phyloP scores from a whole-genome alignment of 2,888 invertebrate genomes.

The Caenorhabditis doughertyi region DNA sequence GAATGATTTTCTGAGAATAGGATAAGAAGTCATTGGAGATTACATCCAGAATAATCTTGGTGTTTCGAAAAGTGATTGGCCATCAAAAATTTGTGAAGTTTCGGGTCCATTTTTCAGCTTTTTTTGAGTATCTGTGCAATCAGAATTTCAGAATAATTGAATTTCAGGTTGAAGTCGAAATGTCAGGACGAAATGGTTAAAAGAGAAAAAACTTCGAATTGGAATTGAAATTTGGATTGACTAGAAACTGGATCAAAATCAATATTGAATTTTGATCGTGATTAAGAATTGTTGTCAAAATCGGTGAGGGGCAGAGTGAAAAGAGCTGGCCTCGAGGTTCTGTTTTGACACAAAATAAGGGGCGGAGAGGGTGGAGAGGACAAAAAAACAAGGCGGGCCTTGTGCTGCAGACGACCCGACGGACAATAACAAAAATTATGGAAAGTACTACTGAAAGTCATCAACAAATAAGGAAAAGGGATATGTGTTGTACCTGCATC shows the following conservation, averaged over 20 bases:
- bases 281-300: constrained; percentile 25
- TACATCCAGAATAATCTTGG: constrained; percentile 50
- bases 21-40: background rate
- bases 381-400: constrained; percentile 45
- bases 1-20: background rate
- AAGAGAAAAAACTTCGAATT: background rate
- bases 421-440: constrained; percentile 50
- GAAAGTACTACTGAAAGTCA: constrained; percentile 30
- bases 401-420: constrained; percentile 9
- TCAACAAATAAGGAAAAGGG: constrained; percentile 17
- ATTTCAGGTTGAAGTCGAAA: background rate
- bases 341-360: constrained; percentile 50
- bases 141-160: constrained; percentile 28
- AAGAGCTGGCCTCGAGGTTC: constrained; percentile 33
- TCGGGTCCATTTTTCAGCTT: constrained; percentile 55
- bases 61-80: constrained; percentile 51
- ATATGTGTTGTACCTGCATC: constrained; percentile 61
- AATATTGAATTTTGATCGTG: constrained; percentile 15
- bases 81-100: constrained; percentile 59
- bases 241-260: constrained; percentile 16
- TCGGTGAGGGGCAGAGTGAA: constrained; percentile 21
- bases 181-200: background rate
- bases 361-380: constrained; percentile 38
- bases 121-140: constrained; percentile 8
- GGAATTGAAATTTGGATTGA: background rate